Base-by-base conservation (phyloP, 2,797 vertebrate genomes). In the Chloroceryle inda region DNA sequence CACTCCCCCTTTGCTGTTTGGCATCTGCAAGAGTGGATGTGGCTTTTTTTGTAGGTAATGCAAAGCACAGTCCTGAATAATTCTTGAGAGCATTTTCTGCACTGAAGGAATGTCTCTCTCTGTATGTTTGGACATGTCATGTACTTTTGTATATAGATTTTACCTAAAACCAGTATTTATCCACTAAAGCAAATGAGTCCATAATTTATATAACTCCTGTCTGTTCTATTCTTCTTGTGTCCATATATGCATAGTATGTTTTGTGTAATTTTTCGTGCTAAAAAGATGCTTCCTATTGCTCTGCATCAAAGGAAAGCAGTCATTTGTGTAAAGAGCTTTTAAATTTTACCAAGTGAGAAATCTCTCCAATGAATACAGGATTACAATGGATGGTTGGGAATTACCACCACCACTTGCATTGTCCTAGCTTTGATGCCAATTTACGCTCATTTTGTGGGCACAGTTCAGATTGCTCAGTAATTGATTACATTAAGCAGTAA, bases 401-500 rank as follows among this genome's bases (percentile, higher is more conserved):
- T 90, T 95, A 96, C 89, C 66, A 80, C 9, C 72, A 81, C 31
- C 11, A 6, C 81, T 80, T 72, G 52, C 67, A 90, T 75, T 96
- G 86, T 96, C 75, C 83, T 66, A 44, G 61, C 31, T 96, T 96
- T 2, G 50, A 91, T 92, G 67, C 82, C 91, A 94, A 67, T 85
- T 89, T 97, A 42, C 73, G 59, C 52, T 96, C 88, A 58, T 97
- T 97, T 97, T 94, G 74, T 89, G 95, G 92, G 80, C 72, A 83
- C 55, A 89, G 83, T 95, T 97, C 76, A 97, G 88, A 93, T 97
- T 89, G n/a, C 79, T 93, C 91, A 62, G 88, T 96, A 94, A 96
- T 94, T 88, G 94, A 95, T 93, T 96, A 88, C 64, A 94, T 85
- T 96, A 97, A 96, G 87, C 91, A 95, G 78, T 91, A 96, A 93